A percentile compares a stretch with the other conserved stretches of the same genome.
These are phyloP conservation scores for Muscidifurax raptorellus DNA, from an alignment of 1,140 invertebrate species.

Conservation along the genomic window DNA sequence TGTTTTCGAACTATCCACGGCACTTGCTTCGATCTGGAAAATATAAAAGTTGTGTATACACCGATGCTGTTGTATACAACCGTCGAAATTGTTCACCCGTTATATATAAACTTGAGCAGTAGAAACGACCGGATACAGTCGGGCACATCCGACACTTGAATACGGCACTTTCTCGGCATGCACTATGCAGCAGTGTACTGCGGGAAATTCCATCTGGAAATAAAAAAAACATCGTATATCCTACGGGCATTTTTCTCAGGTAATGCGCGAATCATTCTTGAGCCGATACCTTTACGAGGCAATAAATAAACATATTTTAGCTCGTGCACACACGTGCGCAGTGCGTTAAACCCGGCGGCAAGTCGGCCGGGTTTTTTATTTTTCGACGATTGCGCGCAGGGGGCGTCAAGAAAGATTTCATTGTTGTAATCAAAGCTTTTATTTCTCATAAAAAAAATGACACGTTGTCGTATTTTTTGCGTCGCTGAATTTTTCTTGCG, in stretches of 20 bases:
- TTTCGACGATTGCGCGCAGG: neutral
- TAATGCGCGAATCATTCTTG: neutral
- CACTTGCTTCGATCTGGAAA: no score
- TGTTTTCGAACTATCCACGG: no score
- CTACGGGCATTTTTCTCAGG: neutral
- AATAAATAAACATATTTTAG: neutral
- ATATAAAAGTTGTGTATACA: no score
- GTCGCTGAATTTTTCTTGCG: neutral
- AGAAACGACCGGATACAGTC: no score
- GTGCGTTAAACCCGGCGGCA: neutral
- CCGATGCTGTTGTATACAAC: no score
- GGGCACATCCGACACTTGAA: neutral
- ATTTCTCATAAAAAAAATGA: neutral
- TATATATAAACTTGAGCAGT: neutral
- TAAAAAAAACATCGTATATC: neutral
- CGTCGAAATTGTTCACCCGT: neutral
- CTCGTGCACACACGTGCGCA: neutral
- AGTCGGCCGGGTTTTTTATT: neutral
- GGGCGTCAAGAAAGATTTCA: neutral
- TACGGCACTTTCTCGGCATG: neutral
- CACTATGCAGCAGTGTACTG: neutral
- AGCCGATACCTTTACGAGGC: neutral
- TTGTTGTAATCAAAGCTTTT: conserved; percentile 10
- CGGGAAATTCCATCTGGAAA: neutral
- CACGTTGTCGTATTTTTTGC: neutral